Base-by-base conservation (phyloP, 1,140 invertebrate species). In the Drosophila guanche region DNA sequence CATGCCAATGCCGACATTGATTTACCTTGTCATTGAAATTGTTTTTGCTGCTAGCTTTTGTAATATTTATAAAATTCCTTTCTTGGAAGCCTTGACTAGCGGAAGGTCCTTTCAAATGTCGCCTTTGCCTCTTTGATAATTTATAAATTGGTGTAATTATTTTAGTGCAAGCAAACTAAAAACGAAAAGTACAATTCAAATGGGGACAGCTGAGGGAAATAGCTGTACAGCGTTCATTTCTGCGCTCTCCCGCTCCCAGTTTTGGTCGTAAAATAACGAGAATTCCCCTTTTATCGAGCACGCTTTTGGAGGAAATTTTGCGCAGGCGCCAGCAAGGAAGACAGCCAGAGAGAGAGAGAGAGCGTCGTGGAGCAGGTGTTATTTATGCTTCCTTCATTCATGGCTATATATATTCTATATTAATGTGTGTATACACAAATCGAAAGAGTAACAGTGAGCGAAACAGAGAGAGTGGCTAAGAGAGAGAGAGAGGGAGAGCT, bases 91-190 rank as follows among this genome's bases (percentile, higher is more conserved):
- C 79, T 84, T 78, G 79, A 73, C 62, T 27, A 12, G 33, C 1
- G 33, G 10, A 84, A 84, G 79, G 71, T 63, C 80, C 72, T 76
- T 79, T 72, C 54, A 79, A 85, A 76, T 63, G 76, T 74, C 29
- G 66, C 66, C 53, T 85, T 62, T 50, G 78, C 69, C 62, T 81
- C 61, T 67, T 77, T 68, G 77, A 85, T 81, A 76, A 85, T 86
- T 85, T 86, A 85, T 85, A 86, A 86, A 80, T 80, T 62, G 72
- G 48, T 61, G 72, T 85, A 86, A 85, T 85, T 85, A 80, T 79
- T 86, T 85, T 65, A 59, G 61, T 47, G 27, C 29, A 27, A 47
- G 53, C 43, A 54, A 29, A 43, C 48, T 55, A 27, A 29, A 65
- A 33, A 20, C 16, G 16, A 20, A 33, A 50, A 55, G 33, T 4